phyloP scores from a whole-genome alignment of 1,140 invertebrate species.

The Aphelenchoides besseyi region DNA sequence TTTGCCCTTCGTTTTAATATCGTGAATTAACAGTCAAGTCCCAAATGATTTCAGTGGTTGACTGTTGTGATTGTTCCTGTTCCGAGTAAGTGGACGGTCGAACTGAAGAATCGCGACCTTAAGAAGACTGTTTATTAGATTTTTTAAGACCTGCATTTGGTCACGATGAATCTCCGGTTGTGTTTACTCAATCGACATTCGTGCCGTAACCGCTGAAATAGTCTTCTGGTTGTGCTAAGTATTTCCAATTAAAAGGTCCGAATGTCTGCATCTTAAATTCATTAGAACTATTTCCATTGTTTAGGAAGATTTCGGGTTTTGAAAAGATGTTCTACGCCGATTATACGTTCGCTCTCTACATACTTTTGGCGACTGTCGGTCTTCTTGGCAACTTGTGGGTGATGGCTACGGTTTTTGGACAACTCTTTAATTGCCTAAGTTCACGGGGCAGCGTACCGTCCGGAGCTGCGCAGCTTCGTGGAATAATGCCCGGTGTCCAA shows the following conservation, averaged over 20 bases:
- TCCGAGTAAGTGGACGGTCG: background rate
- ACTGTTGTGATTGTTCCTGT: background rate
- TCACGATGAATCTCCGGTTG: background rate
- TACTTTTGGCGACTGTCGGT: slow-evolving; percentile 42
- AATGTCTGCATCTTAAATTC: background rate
- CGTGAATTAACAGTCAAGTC: background rate
- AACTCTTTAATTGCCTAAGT: slow-evolving; percentile 38
- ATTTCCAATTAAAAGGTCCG: background rate
- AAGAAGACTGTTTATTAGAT: background rate
- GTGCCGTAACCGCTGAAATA: background rate
- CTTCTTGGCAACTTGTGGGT: slow-evolving; percentile 54
- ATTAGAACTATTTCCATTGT: background rate
- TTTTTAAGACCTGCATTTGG: background rate
- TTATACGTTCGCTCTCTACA: slow-evolving; percentile 30
- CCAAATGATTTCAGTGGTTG: background rate
- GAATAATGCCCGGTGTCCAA: slow-evolving; percentile 39
- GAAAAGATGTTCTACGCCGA: background rate
- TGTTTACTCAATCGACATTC: background rate
- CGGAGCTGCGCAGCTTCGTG: slow-evolving; percentile 21
- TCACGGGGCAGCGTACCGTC: background rate
- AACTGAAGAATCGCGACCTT: background rate
- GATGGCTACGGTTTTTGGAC: slow-evolving; percentile 47
- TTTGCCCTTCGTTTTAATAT: background rate
- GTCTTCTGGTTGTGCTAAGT: background rate
- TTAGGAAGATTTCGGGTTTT: background rate